A percentile compares a stretch with the other conserved stretches of the same genome.
These are phyloP conservation scores for Dendrolimus houi DNA, from an alignment of 2,888 invertebrate species.

Conservation along the genomic window DNA sequence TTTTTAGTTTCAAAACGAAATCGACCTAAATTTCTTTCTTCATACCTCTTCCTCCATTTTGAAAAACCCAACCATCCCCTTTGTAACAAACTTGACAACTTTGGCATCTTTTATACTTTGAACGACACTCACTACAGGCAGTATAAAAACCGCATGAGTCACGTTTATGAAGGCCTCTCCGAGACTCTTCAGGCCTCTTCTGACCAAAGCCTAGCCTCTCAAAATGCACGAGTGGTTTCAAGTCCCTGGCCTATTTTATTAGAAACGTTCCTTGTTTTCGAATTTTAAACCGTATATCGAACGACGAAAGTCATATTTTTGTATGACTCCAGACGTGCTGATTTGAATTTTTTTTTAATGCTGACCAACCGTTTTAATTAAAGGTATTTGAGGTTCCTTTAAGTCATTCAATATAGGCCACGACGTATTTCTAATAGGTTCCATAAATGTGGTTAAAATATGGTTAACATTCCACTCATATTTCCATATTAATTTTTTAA, in stretches of 20 bases:
- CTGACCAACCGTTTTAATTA: background rate
- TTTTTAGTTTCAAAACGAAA: too few relatives aligned
- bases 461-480: too few relatives aligned
- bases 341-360: too few relatives aligned
- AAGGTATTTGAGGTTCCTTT: background rate
- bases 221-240: constrained; percentile 22
- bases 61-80: background rate
- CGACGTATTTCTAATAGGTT: background rate
- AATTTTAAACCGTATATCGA: constrained; percentile 2
- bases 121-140: background rate
- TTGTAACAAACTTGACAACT: background rate
- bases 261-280: constrained; percentile 11
- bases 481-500: too few relatives aligned
- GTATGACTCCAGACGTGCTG: background rate
- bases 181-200: constrained; percentile 15
- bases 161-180: background rate
- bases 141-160: background rate
- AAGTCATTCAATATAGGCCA: background rate
- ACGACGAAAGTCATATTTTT: background rate
- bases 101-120: background rate
- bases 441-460: background rate
- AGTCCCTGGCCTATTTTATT: constrained; percentile 43
- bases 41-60: too few relatives aligned
- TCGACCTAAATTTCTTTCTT: too few relatives aligned
- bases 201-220: constrained; percentile 32